Base-by-base conservation (phyloP, 2,113 vertebrate genomes). In the Paramisgurnus dabryanus region DNA sequence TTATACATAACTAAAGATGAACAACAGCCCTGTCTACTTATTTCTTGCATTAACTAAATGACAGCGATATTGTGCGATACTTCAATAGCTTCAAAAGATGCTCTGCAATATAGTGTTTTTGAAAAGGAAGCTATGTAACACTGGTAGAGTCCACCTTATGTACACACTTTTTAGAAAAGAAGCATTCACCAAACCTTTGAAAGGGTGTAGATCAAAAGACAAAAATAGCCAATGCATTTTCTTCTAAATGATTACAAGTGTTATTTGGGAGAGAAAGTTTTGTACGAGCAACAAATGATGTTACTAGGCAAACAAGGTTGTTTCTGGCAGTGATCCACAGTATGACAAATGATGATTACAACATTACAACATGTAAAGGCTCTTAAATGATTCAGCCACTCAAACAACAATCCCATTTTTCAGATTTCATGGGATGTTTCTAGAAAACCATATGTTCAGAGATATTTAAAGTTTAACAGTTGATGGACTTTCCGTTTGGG, bases 81-180 rank as follows among this genome's bases (percentile, higher is more conserved):
- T 76, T 39, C 6, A 64, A 13, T 2, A 2, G 40, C 18, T 70
- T 27, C 50, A 55, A 76, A 66, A 40, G 13, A 61, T 18, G 69
- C 4, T 80, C 27, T 13, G 49, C 78, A 80, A 55, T 6, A 71
- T 18, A 10, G 34, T 45, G 69, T 53, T 67, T 41, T 65, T 57
- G 4, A 34, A 80, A 75, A 22, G 22, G 39, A 34, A 67, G 67
- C 60, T 41, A 61, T 60, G 66, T n/a, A 34, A 68, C n/a, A 72
- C 13, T 12, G 12, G 70, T 6, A 22, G 58, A 40, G 13, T 80
- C 67, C 73, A 27, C 78, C 78, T 69, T 80, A 49, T 41, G 78
- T 75, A 83, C 77, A 83, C 78, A 83, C 15, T n/a, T 67, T 34
- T 13, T 12, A 27, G 43, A 74, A 67, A 74, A 45, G 45, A 18